Evolutionary conservation across 2,797 vertebrate species (phyloP).

Genomic region (Brachymystax lenok): DNA sequence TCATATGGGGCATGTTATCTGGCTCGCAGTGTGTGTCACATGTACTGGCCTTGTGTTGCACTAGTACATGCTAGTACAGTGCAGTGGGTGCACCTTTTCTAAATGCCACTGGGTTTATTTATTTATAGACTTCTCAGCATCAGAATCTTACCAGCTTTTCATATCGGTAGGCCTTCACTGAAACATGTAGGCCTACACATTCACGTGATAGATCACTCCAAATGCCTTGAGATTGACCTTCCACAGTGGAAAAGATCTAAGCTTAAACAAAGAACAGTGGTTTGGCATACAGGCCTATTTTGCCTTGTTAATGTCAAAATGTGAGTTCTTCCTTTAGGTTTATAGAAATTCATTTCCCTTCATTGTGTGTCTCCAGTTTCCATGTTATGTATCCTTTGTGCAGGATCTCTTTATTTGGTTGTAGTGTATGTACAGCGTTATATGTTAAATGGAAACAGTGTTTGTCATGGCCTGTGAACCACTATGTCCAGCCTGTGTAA

Average conservation of each 20-base stretch:
- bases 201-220: conserved; percentile 55
- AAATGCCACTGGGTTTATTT: conserved; percentile 64
- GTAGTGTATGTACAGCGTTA: conserved; percentile 45
- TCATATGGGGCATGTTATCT: conserved; percentile 1
- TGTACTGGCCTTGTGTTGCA: conserved; percentile 59
- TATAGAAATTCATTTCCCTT: conserved; percentile 56
- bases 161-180: conserved; percentile 15
- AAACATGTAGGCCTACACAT: not conserved
- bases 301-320: conserved; percentile 40
- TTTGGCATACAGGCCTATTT: not conserved
- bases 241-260: not conserved
- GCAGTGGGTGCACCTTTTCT: conserved; percentile 46
- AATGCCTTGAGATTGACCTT: conserved; percentile 63
- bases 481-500: conserved; percentile 51
- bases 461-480: conserved; percentile 43
- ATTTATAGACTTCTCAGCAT: conserved; percentile 57
- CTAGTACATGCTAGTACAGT: conserved; percentile 13
- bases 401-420: conserved; percentile 47
- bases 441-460: conserved; percentile 51
- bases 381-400: conserved; percentile 49
- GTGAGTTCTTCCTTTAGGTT: conserved; percentile 52
- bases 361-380: conserved; percentile 54
- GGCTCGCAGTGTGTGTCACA: conserved; percentile 36
- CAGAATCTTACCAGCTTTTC: conserved; percentile 68
- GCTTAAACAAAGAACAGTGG: conserved; percentile 37